phyloP scores from a whole-genome alignment of 2,113 vertebrate genomes.

The Anguilla rostrata region DNA sequence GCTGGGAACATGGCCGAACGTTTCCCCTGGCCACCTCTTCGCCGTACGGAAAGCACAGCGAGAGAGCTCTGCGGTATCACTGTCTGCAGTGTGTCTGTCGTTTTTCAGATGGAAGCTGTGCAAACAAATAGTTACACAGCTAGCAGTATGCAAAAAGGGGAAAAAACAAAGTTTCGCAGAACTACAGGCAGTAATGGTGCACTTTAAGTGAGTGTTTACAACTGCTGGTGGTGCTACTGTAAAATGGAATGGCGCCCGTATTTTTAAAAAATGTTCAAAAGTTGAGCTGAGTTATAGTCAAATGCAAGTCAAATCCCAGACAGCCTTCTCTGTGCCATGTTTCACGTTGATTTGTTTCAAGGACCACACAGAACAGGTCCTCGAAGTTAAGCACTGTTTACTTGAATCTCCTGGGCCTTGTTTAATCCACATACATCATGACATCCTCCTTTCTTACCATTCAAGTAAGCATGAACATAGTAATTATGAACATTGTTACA shows the following conservation, averaged over 20 bases:
- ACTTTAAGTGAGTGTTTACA: constrained; percentile 17
- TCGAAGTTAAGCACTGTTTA: no score
- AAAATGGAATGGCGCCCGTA: not conserved
- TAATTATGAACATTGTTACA: no score
- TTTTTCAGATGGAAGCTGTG: not conserved
- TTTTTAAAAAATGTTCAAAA: not conserved
- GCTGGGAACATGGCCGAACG: not conserved
- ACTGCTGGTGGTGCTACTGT: not conserved
- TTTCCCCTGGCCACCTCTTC: not conserved
- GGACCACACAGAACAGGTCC: no score
- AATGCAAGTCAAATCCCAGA: not conserved
- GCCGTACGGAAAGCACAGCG: not conserved
- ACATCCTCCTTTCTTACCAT: no score
- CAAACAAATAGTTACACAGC: constrained; percentile 14
- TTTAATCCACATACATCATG: no score
- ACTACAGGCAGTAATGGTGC: not conserved
- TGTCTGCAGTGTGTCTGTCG: not conserved
- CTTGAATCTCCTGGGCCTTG: no score
- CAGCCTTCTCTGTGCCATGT: not conserved
- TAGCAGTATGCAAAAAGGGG: not conserved
- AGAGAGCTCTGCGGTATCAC: not conserved
- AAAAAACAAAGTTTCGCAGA: not conserved
- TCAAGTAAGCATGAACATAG: no score
- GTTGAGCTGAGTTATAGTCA: not conserved
- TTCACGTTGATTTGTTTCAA: not conserved